Percentiles rank a stretch among this genome's conserved stretches.
Evolutionary conservation across 2,113 vertebrate species (phyloP).

Genomic region (Odobenus rosmarus): DNA sequence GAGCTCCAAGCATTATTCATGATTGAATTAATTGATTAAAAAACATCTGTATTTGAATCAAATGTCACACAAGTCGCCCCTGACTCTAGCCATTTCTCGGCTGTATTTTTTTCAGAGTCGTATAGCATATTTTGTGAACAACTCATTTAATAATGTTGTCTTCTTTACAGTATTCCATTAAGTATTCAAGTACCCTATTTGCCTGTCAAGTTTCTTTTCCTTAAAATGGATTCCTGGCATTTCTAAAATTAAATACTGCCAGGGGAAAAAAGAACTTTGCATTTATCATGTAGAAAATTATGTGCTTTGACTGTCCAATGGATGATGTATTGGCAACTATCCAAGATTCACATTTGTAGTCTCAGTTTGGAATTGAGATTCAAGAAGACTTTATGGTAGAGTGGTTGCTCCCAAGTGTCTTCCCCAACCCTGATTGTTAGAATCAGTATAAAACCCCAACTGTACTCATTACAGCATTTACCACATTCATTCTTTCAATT

Average conservation of each 20-base stretch:
- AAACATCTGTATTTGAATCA: background rate
- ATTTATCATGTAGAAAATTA: background rate
- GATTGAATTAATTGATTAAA: background rate
- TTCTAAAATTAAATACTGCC: slow-evolving; percentile 15
- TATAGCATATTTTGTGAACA: background rate
- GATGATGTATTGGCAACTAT: background rate
- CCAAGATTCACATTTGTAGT: background rate
- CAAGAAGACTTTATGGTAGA: background rate
- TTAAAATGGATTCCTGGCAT: background rate
- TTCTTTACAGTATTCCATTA: background rate
- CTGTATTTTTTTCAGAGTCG: background rate
- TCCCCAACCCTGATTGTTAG: background rate
- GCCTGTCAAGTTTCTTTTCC: background rate
- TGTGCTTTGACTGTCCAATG: background rate
- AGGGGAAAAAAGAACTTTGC: background rate
- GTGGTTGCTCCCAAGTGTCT: background rate
- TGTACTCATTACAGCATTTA: background rate
- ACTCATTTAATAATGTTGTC: background rate
- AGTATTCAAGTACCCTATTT: background rate
- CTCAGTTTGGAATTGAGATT: background rate
- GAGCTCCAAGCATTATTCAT: background rate
- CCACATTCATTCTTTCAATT: background rate
- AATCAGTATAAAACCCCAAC: background rate
- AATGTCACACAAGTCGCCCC: background rate
- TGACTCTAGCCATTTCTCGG: background rate